These are phyloP conservation scores for Nomada hirtipes DNA, from an alignment of 2,888 invertebrate species.

Conservation along the genomic window DNA sequence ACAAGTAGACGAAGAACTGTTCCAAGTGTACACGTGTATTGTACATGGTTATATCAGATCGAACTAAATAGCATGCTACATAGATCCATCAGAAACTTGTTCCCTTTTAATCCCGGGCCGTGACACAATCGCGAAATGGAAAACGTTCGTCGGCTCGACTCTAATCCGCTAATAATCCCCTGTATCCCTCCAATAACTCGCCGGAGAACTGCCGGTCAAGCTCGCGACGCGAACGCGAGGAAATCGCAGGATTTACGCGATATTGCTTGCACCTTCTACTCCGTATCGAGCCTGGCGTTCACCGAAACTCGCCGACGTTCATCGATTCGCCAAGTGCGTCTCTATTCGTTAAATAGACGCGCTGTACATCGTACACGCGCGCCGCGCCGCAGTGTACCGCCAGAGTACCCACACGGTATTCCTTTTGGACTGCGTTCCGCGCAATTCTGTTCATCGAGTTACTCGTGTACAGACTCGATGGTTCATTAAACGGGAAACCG, in stretches of 20 bases:
- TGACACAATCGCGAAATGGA: conserved; percentile 51
- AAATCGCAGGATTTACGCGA: conserved; percentile 17
- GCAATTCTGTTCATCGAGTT: no score
- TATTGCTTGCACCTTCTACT: conserved; percentile 1
- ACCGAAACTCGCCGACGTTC: neutral
- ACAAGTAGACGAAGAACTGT: neutral
- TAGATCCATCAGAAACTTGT: conserved; percentile 19
- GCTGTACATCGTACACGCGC: no score
- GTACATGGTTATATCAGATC: neutral
- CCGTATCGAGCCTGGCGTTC: neutral
- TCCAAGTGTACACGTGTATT: neutral
- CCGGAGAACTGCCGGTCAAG: conserved; percentile 15
- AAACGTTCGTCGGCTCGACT: conserved; percentile 43
- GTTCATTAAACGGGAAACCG: no score
- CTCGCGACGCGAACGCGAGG: neutral
- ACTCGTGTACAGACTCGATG: no score
- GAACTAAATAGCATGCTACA: neutral
- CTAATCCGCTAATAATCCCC: conserved; percentile 55
- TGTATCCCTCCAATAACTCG: conserved; percentile 46
- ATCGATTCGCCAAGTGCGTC: neutral
- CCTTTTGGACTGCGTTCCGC: no score
- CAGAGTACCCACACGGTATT: no score
- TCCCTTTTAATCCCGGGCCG: conserved; percentile 20
- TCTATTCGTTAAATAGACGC: neutral
- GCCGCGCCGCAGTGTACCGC: no score